Conservation (phyloP, 2,888 invertebrate genomes). For the Thelaira solivaga region DNA sequence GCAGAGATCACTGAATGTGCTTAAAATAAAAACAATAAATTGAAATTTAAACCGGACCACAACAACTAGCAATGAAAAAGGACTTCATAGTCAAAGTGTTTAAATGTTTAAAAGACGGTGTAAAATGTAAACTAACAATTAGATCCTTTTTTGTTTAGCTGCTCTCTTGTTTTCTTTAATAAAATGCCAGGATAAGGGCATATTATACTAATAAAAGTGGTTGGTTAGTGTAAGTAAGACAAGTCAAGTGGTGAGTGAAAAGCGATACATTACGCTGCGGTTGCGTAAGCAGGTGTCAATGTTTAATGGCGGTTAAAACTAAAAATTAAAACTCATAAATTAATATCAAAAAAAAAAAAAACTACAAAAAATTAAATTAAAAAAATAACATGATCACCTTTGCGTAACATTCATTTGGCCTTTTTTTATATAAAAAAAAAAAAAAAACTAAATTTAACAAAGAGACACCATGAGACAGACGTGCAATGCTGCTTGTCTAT, state of each 20-base stretch:
- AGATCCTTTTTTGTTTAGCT: constrained; percentile 63
- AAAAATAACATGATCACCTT: constrained; percentile 53
- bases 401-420: constrained; percentile 39
- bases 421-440: constrained; percentile 1
- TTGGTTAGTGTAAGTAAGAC: constrained; percentile 22
- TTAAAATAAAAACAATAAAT: constrained; percentile 48
- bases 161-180: background rate
- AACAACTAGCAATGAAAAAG: constrained; percentile 32
- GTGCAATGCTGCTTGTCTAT: background rate
- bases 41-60: background rate
- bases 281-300: constrained; percentile 59
- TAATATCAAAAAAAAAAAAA: constrained; percentile 39
- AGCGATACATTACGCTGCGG: constrained; percentile 57
- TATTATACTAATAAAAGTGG: constrained; percentile 60
- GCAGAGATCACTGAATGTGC: constrained; percentile 40
- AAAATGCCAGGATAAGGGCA: constrained; percentile 22
- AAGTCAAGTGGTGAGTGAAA: constrained; percentile 57
- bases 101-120: constrained; percentile 55
- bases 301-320: constrained; percentile 56
- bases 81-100: constrained; percentile 37
- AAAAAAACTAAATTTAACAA: background rate
- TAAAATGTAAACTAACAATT: constrained; percentile 67
- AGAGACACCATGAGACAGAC: background rate
- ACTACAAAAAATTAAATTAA: constrained; percentile 23
- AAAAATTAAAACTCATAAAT: constrained; percentile 51